These are phyloP conservation scores for Poecilia gillii DNA, from an alignment of 2,797 vertebrate genomes.

Conservation along the genomic window DNA sequence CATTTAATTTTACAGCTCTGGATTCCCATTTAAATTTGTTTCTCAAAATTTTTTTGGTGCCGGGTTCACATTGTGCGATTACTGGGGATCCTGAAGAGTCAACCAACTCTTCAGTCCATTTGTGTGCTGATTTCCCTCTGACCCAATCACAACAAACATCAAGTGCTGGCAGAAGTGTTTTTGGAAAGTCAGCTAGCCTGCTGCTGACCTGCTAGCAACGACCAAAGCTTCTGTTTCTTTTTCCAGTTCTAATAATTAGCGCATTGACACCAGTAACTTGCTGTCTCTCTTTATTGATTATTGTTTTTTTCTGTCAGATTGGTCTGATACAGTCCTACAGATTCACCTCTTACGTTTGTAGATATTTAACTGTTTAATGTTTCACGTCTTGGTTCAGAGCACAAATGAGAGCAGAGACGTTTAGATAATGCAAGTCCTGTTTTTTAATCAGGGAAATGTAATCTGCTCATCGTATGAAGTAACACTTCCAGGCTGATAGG, in stretches of 20 bases:
- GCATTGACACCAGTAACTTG: neutral
- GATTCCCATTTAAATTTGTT: neutral
- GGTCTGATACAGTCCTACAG: neutral
- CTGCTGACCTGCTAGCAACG: neutral
- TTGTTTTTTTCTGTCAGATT: neutral
- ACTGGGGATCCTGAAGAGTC: neutral
- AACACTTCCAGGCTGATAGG: conserved; percentile 20
- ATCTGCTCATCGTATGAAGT: conserved; percentile 44
- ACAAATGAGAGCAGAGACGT: neutral
- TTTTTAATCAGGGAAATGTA: conserved; percentile 28
- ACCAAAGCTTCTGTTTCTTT: neutral
- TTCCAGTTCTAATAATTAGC: neutral
- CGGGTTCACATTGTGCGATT: neutral
- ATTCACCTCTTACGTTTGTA: neutral
- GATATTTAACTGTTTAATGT: conserved; percentile 2
- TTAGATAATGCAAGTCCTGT: conserved; percentile 30
- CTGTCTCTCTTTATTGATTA: neutral
- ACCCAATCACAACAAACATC: neutral
- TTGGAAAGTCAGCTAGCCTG: neutral
- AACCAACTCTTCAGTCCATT: neutral
- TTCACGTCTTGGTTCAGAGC: conserved; percentile 7
- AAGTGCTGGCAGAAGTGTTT: neutral
- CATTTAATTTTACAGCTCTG: neutral
- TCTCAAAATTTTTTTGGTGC: neutral
- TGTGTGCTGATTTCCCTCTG: neutral